These are phyloP conservation scores for Bergia sp. DNA, from an alignment of 92 coral and sea anemone genomes.

Conservation along the genomic window DNA sequence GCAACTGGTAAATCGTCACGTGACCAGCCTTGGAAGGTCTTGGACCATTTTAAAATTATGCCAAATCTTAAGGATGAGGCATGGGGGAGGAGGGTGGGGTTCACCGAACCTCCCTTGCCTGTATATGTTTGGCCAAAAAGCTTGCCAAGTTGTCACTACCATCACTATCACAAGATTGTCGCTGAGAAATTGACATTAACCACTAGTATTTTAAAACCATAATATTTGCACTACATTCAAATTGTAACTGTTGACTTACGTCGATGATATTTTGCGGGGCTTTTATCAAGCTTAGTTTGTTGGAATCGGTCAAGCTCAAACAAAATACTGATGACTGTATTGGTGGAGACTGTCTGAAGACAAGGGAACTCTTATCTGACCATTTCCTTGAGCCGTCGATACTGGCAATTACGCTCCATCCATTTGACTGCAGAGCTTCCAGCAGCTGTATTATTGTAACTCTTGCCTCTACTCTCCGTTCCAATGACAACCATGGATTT, in stretches of 20 bases:
- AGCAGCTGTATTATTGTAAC: constrained; percentile 39
- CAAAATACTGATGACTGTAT: constrained; percentile 38
- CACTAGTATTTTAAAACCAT: too few species aligned
- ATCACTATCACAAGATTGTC: too few species aligned
- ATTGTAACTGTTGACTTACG: neutral
- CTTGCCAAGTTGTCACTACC: too few species aligned
- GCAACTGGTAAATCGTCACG: too few species aligned
- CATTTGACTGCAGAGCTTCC: constrained; percentile 43
- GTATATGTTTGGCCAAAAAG: too few species aligned
- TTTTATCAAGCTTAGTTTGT: constrained; percentile 48
- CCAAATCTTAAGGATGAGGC: too few species aligned
- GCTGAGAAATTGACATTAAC: too few species aligned
- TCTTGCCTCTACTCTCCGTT: constrained; percentile 32
- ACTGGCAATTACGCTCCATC: constrained; percentile 55
- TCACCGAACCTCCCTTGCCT: too few species aligned
- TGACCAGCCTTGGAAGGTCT: too few species aligned
- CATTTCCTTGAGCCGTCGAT: constrained; percentile 27
- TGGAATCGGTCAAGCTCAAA: constrained; percentile 25
- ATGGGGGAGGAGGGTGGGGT: too few species aligned
- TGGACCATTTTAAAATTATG: too few species aligned
- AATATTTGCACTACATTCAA: neutral
- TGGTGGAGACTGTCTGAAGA: constrained; percentile 46
- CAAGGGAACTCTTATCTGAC: constrained; percentile 31
- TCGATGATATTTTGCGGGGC: constrained; percentile 38
- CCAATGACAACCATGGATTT: constrained; percentile 50